These are phyloP conservation scores for Coelogynopora nodosa DNA, from an alignment of 2,888 invertebrate genomes.

Conservation along the genomic window DNA sequence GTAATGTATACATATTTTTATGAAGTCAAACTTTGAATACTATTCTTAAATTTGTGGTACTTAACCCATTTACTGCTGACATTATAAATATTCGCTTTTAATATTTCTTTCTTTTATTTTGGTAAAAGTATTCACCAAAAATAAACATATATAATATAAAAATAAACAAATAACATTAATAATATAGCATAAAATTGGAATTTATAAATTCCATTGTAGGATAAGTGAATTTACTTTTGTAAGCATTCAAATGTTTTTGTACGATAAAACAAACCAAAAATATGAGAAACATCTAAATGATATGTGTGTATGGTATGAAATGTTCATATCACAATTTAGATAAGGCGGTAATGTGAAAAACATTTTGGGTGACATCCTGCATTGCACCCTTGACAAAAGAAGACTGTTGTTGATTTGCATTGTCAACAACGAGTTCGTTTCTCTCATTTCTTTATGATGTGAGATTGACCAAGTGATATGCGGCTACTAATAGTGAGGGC, in stretches of 20 bases:
- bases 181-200: conserved; percentile 18
- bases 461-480: conserved; percentile 7
- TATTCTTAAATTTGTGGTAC: too few relatives aligned
- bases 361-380: conserved; percentile 28
- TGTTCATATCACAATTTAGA: conserved; percentile 9
- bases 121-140: conserved; percentile 7
- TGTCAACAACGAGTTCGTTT: conserved; percentile 7
- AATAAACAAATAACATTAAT: not conserved
- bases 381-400: conserved; percentile 8
- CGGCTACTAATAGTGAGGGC: conserved; percentile 19
- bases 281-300: conserved; percentile 10
- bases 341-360: not conserved
- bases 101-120: conserved; percentile 19
- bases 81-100: not conserved
- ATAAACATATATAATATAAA: not conserved
- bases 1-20: too few relatives aligned
- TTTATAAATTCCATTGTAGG: conserved; percentile 16
- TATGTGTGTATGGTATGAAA: not conserved
- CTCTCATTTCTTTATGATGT: conserved; percentile 18
- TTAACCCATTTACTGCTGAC: not conserved
- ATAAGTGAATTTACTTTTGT: conserved; percentile 15
- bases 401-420: conserved; percentile 31
- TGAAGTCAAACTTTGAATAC: too few relatives aligned
- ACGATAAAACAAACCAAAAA: conserved; percentile 4
- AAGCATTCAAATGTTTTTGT: conserved; percentile 18